Base-by-base conservation (phyloP, 2,888 invertebrate species). In the Piscicola geometra region DNA sequence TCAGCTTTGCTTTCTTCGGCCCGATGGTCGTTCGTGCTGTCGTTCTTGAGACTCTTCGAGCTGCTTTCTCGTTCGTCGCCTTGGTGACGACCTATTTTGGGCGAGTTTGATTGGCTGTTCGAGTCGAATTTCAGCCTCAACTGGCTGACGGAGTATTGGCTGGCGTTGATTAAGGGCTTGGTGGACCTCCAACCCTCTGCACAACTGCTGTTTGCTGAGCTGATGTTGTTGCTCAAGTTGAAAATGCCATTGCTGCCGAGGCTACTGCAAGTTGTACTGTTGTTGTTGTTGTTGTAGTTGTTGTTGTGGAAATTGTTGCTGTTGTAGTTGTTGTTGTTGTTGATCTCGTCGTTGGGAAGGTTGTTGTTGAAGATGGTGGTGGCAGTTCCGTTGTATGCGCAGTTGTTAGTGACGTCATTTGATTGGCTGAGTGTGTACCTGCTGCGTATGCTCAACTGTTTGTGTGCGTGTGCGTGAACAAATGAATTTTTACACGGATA, bases 331-430 rank as follows among this genome's bases (percentile, higher is more conserved):
- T 71, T 52, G 71, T 12, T 30, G 21, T 71, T 18, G 21, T 71
- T 52, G 71, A 2, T 52, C 52, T 28, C 25, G 71, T 25, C 3
- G 21, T 3, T 30, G 67, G 3, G 12, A 30, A 12, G 47, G n/a
- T 56, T 5, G 52, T 25, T n/a, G 71, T 41, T 52, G 71, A 21
- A 35, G 70, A 21, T n/a, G 70, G 5, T 36, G 70, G 28, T 70
- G 70, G 36, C 25, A 2, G 70, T n/a, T 1, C 21, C 2, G 35
- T 18, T 36, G 41, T 41, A 41, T 41, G 30, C 5, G 21, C 30
- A 28, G 5, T 64, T 64, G 64, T 21, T 64, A n/a, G 21, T 21
- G 64, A 12, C 64, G 21, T 21, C 21, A 3, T n/a, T 21, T 64
- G 12, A 32, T 21, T 32, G 35, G 67, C 18, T 70, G 9, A 41